phyloP scores from a whole-genome alignment of 2,888 invertebrate species.

The Lasioglossum oenotherae region DNA sequence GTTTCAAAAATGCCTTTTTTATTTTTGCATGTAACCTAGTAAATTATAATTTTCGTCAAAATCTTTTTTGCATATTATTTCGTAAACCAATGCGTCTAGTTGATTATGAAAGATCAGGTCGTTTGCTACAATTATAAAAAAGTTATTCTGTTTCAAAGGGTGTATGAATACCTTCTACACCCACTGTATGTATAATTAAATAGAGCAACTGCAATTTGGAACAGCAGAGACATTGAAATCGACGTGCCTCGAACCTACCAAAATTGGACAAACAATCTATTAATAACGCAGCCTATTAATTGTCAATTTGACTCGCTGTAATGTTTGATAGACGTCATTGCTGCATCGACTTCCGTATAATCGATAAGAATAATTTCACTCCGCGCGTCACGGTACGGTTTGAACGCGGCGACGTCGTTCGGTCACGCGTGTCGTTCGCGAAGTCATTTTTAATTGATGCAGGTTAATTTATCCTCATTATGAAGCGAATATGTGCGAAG shows the following conservation, averaged over 20 bases:
- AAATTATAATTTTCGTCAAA: no score
- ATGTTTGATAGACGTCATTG: not conserved
- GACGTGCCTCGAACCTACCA: not conserved
- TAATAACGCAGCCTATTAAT: not conserved
- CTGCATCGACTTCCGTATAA: no score
- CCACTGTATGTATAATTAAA: not conserved
- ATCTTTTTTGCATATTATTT: no score
- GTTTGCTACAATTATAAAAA: no score
- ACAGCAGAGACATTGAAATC: not conserved
- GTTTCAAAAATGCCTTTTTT: no score
- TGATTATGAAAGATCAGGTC: no score
- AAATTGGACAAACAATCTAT: not conserved
- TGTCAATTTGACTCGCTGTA: not conserved
- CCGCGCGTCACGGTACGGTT: not conserved
- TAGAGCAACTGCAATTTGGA: not conserved
- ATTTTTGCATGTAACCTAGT: no score
- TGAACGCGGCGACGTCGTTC: not conserved
- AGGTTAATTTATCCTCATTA: constrained; percentile 29
- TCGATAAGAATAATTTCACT: not conserved
- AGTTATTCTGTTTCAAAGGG: no score
- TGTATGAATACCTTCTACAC: no score
- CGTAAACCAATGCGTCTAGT: no score
- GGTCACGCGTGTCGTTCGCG: not conserved
- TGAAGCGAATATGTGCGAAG: constrained; percentile 19
- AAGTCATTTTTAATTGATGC: not conserved